Evolutionary conservation across 2,888 invertebrate species (phyloP).

Genomic region (Tenthredo amoena): DNA sequence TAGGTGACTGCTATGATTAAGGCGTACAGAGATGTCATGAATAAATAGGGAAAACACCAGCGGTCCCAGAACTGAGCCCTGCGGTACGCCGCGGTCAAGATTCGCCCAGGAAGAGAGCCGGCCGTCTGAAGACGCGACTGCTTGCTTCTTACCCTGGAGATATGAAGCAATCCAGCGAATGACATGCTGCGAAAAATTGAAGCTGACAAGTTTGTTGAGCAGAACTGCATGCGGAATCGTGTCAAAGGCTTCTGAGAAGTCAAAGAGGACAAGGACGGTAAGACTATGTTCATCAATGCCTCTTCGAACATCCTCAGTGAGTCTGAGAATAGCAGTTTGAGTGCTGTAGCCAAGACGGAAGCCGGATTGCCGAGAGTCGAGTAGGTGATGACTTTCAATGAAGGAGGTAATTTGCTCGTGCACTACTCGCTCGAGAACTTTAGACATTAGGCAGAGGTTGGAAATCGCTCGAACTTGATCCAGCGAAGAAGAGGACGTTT

Average conservation of each 20-base stretch:
- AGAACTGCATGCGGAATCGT: conserved; percentile 59
- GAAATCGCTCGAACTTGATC: conserved; percentile 34
- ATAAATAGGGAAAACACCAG: conserved; percentile 23
- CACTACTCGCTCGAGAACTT: conserved; percentile 40
- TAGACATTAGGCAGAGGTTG: conserved; percentile 22
- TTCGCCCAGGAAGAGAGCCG: conserved; percentile 11
- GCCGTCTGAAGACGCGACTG: neutral
- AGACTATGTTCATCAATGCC: conserved; percentile 59
- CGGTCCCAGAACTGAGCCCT: conserved; percentile 45
- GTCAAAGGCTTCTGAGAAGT: conserved; percentile 65
- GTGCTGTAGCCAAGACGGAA: conserved; percentile 63
- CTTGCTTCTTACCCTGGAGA: neutral
- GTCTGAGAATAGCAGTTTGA: conserved; percentile 61
- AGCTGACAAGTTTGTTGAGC: conserved; percentile 57
- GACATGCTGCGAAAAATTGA: conserved; percentile 77
- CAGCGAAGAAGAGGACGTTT: neutral
- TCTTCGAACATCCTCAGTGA: conserved; percentile 60
- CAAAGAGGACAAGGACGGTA: conserved; percentile 60
- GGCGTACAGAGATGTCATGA: conserved; percentile 23
- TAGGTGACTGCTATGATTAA: conserved; percentile 1
- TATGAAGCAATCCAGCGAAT: conserved; percentile 65
- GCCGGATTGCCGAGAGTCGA: conserved; percentile 64
- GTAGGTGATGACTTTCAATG: conserved; percentile 59
- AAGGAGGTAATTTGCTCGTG: conserved; percentile 57
- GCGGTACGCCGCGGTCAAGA: conserved; percentile 42